These are phyloP conservation scores for Ryuthela nishihirai DNA, from an alignment of 2,888 invertebrate species.

Conservation along the genomic window DNA sequence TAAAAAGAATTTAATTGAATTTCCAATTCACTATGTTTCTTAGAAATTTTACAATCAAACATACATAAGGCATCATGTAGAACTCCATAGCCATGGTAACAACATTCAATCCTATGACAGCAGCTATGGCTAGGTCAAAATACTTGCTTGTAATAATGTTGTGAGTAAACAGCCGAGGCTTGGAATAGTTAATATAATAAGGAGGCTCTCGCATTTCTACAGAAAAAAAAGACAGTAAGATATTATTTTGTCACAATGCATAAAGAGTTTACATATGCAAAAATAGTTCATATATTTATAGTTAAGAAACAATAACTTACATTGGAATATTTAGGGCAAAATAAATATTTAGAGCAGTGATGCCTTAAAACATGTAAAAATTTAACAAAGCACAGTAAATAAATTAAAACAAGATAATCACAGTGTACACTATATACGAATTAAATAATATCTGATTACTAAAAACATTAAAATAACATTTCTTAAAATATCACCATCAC, in stretches of 20 bases:
- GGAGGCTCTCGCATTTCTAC: slow-evolving; percentile 92
- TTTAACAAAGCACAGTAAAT: too few species aligned
- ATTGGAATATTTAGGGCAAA: not conserved
- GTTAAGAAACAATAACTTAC: too few species aligned
- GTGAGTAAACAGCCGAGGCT: slow-evolving; percentile 84
- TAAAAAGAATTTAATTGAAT: not conserved
- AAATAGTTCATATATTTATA: too few species aligned
- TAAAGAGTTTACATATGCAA: too few species aligned
- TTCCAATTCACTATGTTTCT: too few species aligned
- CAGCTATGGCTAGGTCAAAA: slow-evolving; percentile 98
- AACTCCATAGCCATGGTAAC: slow-evolving; percentile 99
- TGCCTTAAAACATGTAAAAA: too few species aligned
- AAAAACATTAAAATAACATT: too few species aligned
- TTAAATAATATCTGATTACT: too few species aligned
- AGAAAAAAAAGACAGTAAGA: slow-evolving; percentile 1
- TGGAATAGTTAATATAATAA: slow-evolving; percentile 90
- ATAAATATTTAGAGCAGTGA: not conserved
- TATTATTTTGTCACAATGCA: too few species aligned
- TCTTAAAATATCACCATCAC: too few species aligned
- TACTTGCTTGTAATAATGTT: slow-evolving; percentile 98
- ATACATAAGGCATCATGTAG: slow-evolving; percentile 91
- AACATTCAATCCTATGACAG: slow-evolving; percentile 97
- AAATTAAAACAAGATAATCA: too few species aligned
- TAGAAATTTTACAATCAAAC: slow-evolving; percentile 40
- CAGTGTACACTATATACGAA: too few species aligned